Conservation (phyloP, 2,797 vertebrate species). For the Epinephelus awoara region DNA sequence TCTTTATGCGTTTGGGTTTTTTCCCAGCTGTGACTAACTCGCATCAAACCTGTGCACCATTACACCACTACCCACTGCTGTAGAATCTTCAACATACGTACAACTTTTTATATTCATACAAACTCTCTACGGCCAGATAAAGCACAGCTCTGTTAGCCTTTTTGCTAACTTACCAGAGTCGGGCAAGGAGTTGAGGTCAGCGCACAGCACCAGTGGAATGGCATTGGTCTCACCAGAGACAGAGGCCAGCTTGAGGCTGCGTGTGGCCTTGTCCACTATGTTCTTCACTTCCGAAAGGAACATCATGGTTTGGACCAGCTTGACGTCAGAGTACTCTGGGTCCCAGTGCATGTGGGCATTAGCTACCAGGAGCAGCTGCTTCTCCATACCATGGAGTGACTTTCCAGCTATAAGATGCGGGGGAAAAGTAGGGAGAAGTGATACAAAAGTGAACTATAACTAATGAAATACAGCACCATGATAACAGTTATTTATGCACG, state of each 20-base stretch:
- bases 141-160: neutral
- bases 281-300: constrained; percentile 98
- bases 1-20: no score
- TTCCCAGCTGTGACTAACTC: no score
- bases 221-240: constrained; percentile 92
- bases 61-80: neutral
- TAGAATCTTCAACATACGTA: neutral
- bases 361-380: constrained; percentile 95
- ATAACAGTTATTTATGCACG: neutral
- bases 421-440: neutral
- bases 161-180: constrained; percentile 91
- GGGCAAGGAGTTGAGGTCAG: constrained; percentile 98
- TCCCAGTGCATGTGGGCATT: constrained; percentile 99
- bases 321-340: constrained; percentile 97
- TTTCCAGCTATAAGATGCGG: constrained; percentile 90
- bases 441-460: neutral
- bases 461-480: neutral
- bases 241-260: constrained; percentile 92
- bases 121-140: neutral
- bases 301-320: constrained; percentile 99
- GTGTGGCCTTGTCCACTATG: constrained; percentile 97
- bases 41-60: no score
- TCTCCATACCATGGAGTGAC: constrained; percentile 93
- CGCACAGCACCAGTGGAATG: constrained; percentile 97
- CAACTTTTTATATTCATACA: no score